These are phyloP conservation scores for Platyscapa corneri DNA, from an alignment of 1,140 invertebrate genomes.

Conservation along the genomic window DNA sequence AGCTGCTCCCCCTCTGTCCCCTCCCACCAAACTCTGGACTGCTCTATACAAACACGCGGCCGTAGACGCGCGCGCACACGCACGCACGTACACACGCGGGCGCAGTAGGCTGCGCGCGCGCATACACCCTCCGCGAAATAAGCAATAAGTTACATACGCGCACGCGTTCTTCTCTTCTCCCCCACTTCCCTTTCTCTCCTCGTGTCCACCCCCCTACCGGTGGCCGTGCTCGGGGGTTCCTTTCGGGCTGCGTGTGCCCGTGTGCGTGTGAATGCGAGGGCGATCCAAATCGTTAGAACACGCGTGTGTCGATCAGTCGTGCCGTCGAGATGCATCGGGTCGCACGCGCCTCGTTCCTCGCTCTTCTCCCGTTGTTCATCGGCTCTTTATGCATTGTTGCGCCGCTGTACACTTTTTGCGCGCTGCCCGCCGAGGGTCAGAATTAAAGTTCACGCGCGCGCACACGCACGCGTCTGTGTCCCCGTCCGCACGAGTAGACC, in stretches of 20 bases:
- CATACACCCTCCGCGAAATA: conserved; percentile 67
- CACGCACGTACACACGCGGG: conserved; percentile 9
- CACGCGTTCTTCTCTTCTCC: conserved; percentile 57
- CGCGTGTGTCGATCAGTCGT: conserved; percentile 61
- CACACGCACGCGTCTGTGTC: no score
- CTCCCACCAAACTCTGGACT: background rate
- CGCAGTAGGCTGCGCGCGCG: conserved; percentile 22
- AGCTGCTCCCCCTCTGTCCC: conserved; percentile 65
- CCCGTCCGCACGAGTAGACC: no score
- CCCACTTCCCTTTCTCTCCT: conserved; percentile 29
- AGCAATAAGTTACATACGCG: conserved; percentile 72
- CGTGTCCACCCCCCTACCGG: conserved; percentile 36
- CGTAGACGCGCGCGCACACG: background rate
- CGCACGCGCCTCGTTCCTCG: conserved; percentile 14
- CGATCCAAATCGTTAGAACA: conserved; percentile 47
- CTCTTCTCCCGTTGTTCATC: background rate
- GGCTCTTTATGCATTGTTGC: background rate
- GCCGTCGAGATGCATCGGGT: conserved; percentile 59
- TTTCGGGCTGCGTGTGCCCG: conserved; percentile 49
- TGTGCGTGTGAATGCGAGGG: conserved; percentile 54
- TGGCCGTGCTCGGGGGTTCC: background rate
- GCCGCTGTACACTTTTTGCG: background rate
- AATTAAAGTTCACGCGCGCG: background rate
- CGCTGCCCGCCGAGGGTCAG: background rate
- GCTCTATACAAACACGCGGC: no score